Conservation (phyloP, 2,113 vertebrate genomes). For the Lonchura striata region DNA sequence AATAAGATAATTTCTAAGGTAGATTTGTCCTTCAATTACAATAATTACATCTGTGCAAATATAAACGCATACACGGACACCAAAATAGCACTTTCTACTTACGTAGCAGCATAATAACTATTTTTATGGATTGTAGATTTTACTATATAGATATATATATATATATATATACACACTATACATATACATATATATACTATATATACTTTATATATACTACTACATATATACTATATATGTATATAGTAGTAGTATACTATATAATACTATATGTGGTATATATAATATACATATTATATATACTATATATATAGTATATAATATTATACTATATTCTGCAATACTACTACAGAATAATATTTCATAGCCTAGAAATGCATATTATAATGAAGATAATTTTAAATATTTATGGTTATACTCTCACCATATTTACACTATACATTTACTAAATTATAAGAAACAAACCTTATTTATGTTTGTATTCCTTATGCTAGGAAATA, state of each 20-base stretch:
- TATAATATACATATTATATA: not conserved
- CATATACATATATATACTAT: too few species aligned
- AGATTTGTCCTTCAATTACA: not conserved
- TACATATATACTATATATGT: not conserved
- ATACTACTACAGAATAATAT: not conserved
- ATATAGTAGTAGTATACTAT: not conserved
- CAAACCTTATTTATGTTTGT: not conserved
- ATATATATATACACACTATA: too few species aligned
- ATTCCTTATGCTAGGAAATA: not conserved
- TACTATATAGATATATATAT: too few species aligned
- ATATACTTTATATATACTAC: not conserved
- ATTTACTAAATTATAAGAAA: not conserved
- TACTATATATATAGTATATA: too few species aligned
- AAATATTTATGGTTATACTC: not conserved
- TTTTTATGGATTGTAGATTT: not conserved
- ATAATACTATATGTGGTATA: not conserved
- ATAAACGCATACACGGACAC: not conserved
- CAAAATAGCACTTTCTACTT: not conserved
- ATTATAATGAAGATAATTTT: not conserved
- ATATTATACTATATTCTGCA: not conserved
- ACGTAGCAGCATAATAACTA: not conserved
- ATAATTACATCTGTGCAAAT: not conserved
- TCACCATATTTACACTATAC: not conserved
- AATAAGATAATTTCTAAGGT: not conserved
- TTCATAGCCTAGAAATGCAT: not conserved